Percentiles rank a stretch among this genome's conserved stretches.
These are phyloP conservation scores for Spea multiplicata DNA, from an alignment of 2,113 vertebrate genomes.

Conservation along the genomic window DNA sequence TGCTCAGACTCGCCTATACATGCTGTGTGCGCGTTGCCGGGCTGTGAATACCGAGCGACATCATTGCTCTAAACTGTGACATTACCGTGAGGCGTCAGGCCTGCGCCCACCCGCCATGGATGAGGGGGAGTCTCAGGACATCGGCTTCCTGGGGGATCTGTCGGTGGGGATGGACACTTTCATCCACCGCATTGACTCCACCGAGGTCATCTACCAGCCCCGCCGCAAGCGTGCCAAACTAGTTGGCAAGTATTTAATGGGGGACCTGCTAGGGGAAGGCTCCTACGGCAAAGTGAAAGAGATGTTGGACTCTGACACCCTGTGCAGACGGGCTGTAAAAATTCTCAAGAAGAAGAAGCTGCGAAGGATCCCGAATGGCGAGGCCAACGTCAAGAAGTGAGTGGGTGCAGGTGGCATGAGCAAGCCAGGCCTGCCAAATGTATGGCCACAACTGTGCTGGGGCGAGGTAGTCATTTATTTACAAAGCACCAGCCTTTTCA, in stretches of 20 bases:
- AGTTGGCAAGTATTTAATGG: constrained; percentile 97
- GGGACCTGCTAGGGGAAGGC: constrained; percentile 94
- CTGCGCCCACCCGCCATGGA: constrained; percentile 75
- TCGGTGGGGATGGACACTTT: constrained; percentile 95
- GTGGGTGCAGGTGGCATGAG: constrained; percentile 45
- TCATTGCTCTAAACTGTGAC: constrained; percentile 14
- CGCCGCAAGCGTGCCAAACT: constrained; percentile 93
- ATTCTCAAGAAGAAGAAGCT: constrained; percentile 99
- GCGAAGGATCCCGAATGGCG: constrained; percentile 93
- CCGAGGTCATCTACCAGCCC: constrained; percentile 97
- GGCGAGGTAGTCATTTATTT: too few relatives aligned
- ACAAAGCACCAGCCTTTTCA: too few relatives aligned
- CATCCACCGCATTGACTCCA: constrained; percentile 97
- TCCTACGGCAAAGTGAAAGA: constrained; percentile 99
- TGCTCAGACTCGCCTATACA: not conserved
- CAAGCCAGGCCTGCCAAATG: not conserved
- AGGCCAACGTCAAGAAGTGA: constrained; percentile 97
- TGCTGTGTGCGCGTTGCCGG: not conserved
- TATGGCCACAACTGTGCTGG: not conserved
- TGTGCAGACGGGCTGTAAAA: constrained; percentile 93
- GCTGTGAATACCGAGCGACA: constrained; percentile 5
- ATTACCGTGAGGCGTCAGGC: constrained; percentile 15
- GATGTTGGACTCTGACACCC: constrained; percentile 97
- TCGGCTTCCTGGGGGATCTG: constrained; percentile 86
- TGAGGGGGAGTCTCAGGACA: constrained; percentile 75